A percentile compares a stretch with the other conserved stretches of the same genome.
Evolutionary conservation across 1,140 invertebrate genomes (phyloP).

Genomic region (Philotrypesis tridentata): DNA sequence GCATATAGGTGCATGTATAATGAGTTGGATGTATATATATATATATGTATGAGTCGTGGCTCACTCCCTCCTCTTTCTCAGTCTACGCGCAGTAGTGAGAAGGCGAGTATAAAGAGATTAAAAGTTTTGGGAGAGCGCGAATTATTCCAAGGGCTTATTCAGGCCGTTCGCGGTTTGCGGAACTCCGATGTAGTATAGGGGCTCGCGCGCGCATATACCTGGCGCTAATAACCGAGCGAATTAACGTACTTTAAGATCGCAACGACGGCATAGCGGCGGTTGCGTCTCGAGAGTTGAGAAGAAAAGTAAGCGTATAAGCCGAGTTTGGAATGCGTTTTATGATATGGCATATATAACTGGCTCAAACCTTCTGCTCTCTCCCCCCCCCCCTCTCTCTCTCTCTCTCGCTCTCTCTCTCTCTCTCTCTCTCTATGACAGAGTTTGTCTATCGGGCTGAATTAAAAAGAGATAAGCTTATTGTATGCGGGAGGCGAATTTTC

Average conservation of each 20-base stretch:
- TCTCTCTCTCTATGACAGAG: not conserved
- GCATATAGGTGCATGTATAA: not conserved
- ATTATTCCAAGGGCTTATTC: slow-evolving; percentile 45
- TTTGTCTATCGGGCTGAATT: not conserved
- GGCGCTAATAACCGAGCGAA: slow-evolving; percentile 43
- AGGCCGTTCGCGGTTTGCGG: slow-evolving; percentile 33
- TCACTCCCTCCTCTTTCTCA: no score
- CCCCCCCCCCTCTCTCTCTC: no score
- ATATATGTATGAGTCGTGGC: no score
- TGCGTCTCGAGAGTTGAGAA: slow-evolving; percentile 10
- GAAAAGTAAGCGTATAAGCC: not conserved
- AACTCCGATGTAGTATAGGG: not conserved
- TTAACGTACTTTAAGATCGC: slow-evolving; percentile 44
- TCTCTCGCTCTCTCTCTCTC: no score
- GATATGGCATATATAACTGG: not conserved
- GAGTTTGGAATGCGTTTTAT: slow-evolving; percentile 17
- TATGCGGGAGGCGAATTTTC: not conserved
- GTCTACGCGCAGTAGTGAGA: not conserved
- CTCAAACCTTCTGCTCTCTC: no score
- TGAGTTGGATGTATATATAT: not conserved
- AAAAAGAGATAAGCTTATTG: not conserved
- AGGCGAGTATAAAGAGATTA: slow-evolving; percentile 30
- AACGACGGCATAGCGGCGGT: no score
- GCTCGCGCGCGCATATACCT: not conserved
- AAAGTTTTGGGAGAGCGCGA: slow-evolving; percentile 33